phyloP scores from a whole-genome alignment of 1,140 invertebrate species.

The Drosophila kanapiae region DNA sequence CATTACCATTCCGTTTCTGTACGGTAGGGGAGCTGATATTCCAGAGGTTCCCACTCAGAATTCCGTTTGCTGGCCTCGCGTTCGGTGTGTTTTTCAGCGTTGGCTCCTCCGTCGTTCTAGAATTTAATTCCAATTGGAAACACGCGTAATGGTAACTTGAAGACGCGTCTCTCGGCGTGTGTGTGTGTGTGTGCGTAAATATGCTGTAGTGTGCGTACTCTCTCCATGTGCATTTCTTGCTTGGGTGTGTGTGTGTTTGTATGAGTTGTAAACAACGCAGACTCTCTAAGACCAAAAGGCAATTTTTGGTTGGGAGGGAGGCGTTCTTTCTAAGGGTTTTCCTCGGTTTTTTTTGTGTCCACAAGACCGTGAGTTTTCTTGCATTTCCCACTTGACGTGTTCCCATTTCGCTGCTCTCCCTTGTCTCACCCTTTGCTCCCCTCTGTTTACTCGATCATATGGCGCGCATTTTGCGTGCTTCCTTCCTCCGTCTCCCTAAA shows the following conservation, averaged over 20 bases:
- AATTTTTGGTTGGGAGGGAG: conserved; percentile 11
- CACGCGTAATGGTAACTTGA: conserved; percentile 38
- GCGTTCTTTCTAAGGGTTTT: conserved; percentile 3
- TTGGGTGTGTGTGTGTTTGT: conserved; percentile 17
- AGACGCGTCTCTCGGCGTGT: conserved; percentile 7
- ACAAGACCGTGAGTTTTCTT: conserved; percentile 32
- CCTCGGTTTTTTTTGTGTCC: not conserved
- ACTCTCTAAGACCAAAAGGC: conserved; percentile 51
- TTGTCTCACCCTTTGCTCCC: conserved; percentile 24
- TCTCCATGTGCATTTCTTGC: conserved; percentile 19
- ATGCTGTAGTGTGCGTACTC: conserved; percentile 1
- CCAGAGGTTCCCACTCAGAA: conserved; percentile 66
- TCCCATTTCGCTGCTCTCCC: conserved; percentile 68
- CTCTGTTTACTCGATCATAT: conserved; percentile 73
- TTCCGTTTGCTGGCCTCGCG: conserved; percentile 73
- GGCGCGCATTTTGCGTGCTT: conserved; percentile 80
- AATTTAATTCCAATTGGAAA: conserved; percentile 58
- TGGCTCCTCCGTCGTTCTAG: conserved; percentile 30
- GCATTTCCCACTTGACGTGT: conserved; percentile 78
- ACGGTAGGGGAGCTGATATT: conserved; percentile 21
- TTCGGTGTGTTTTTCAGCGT: conserved; percentile 58
- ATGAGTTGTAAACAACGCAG: conserved; percentile 63
- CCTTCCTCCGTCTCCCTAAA: conserved; percentile 29
- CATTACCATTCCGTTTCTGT: conserved; percentile 48
- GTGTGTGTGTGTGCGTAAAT: not conserved